Conservation (phyloP, 2,113 vertebrate species). For the Gallinago media region DNA sequence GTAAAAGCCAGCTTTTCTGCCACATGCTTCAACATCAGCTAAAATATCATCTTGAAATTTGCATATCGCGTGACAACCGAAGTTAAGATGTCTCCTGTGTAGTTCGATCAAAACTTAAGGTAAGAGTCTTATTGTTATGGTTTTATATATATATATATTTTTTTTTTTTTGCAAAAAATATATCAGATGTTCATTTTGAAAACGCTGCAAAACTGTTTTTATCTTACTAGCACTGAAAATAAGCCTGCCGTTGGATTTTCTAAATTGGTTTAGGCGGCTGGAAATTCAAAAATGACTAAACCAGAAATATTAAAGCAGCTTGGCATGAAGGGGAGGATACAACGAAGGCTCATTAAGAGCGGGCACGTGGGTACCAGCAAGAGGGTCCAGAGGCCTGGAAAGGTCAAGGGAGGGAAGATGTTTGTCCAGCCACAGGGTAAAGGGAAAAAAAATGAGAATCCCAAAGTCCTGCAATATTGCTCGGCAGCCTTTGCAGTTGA, state of each 20-base stretch:
- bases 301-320: background rate
- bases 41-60: slow-evolving; percentile 33
- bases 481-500: background rate
- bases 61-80: background rate
- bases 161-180: background rate
- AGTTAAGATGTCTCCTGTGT: background rate
- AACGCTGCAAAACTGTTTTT: background rate
- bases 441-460: background rate
- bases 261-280: background rate
- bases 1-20: slow-evolving; percentile 25
- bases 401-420: background rate
- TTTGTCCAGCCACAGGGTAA: slow-evolving; percentile 11
- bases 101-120: background rate
- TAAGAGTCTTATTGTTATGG: background rate
- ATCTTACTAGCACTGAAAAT: background rate
- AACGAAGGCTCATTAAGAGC: background rate
- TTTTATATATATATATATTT: too few relatives aligned
- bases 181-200: background rate
- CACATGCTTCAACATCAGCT: slow-evolving; percentile 9
- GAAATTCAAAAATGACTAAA: background rate
- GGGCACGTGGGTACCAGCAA: background rate
- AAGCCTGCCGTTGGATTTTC: background rate
- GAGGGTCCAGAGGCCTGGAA: background rate
- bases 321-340: background rate
- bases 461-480: background rate